Evolutionary conservation across 1,140 invertebrate genomes (phyloP).

Genomic region (Camponotus floridanus): DNA sequence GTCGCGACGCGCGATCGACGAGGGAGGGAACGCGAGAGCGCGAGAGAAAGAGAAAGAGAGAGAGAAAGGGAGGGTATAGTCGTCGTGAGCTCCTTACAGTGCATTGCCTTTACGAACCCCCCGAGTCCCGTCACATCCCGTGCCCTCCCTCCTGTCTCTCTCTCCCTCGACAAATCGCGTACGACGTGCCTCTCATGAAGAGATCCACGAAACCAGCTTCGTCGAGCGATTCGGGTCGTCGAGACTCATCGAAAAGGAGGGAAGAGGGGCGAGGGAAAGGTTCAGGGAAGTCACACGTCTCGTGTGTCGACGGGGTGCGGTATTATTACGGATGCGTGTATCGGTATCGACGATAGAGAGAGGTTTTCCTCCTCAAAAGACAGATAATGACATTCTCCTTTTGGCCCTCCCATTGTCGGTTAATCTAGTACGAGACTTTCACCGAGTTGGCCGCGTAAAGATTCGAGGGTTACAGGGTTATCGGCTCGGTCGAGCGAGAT

Average conservation of each 20-base stretch:
- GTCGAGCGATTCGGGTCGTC: conserved; percentile 77
- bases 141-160: conserved; percentile 54
- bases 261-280: conserved; percentile 6
- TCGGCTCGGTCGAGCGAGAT: conserved; percentile 47
- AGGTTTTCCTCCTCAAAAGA: conserved; percentile 59
- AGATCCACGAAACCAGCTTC: conserved; percentile 81
- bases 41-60: conserved; percentile 56
- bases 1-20: conserved; percentile 39
- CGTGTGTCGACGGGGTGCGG: conserved; percentile 24
- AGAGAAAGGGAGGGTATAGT: conserved; percentile 74
- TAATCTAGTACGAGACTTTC: conserved; percentile 69
- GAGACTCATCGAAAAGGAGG: conserved; percentile 65
- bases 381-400: conserved; percentile 58
- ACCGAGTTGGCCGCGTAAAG: conserved; percentile 34
- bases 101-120: conserved; percentile 85
- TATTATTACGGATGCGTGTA: too few relatives aligned
- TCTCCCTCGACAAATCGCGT: conserved; percentile 78
- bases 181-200: conserved; percentile 81
- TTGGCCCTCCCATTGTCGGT: conserved; percentile 58
- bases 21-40: conserved; percentile 56
- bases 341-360: conserved; percentile 39
- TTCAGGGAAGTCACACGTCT: conserved; percentile 63
- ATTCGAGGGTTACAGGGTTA: conserved; percentile 75
- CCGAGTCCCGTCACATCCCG: conserved; percentile 82
- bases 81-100: conserved; percentile 85